These are phyloP conservation scores for Colistium nudipinnis DNA, from an alignment of 2,113 vertebrate genomes.

Conservation along the genomic window DNA sequence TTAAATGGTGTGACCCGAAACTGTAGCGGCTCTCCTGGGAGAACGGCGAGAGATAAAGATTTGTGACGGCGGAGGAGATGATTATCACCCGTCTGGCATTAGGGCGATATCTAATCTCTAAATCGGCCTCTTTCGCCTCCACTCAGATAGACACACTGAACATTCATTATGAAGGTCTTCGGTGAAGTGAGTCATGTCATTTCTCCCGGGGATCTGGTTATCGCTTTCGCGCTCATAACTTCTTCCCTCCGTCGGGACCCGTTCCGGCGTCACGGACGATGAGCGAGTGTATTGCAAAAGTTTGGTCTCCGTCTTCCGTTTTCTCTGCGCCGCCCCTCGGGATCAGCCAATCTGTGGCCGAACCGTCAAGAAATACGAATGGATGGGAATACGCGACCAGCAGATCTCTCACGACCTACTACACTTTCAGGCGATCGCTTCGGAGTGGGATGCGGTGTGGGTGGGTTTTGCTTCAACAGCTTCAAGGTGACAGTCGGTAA, in stretches of 20 bases:
- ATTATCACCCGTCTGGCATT: conserved; percentile 55
- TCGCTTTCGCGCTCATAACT: conserved; percentile 54
- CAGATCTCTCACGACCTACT: conserved; percentile 25
- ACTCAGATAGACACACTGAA: conserved; percentile 16
- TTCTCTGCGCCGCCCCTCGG: conserved; percentile 4
- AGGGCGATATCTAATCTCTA: conserved; percentile 52
- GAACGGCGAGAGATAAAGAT: conserved; percentile 28
- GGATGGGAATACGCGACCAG: conserved; percentile 29
- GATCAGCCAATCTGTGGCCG: no score
- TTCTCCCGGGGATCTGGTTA: conserved; percentile 56
- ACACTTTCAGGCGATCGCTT: conserved; percentile 16
- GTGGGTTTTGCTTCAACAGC: conserved; percentile 43
- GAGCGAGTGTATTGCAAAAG: conserved; percentile 33
- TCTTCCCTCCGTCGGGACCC: conserved; percentile 42
- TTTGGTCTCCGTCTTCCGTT: conserved; percentile 7
- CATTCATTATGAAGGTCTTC: conserved; percentile 53
- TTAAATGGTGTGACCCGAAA: conserved; percentile 60
- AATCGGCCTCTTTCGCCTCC: conserved; percentile 46
- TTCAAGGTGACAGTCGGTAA: conserved; percentile 28
- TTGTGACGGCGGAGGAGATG: conserved; percentile 38
- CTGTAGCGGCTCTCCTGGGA: conserved; percentile 41
- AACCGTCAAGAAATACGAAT: conserved; percentile 12
- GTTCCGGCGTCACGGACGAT: conserved; percentile 40
- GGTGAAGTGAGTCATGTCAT: conserved; percentile 64
- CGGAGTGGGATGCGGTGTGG: conserved; percentile 48